Evolutionary conservation across 2,797 vertebrate genomes (phyloP), one percentile per base, ranked within the genome.

Genomic region (Amniataba percoides): DNA sequence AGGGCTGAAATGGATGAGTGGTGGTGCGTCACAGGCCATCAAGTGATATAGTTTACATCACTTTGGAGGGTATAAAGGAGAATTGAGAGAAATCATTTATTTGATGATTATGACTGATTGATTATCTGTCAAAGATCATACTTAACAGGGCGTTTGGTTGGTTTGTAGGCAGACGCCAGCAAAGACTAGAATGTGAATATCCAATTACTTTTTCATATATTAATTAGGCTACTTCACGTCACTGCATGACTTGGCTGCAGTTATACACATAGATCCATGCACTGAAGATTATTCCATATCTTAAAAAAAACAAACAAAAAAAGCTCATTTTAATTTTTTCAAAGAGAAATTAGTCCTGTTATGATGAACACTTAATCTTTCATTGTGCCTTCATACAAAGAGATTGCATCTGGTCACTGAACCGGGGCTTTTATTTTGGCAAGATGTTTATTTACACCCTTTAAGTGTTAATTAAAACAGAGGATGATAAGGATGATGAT

Each of bases 1-100:
- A 72, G 3, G 43, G 42, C 48, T 84, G 40, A 65, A 67, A 75
- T 64, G 57, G 52, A 71, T 58, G 69, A 75, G 56, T 60, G 10
- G 15, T 46, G 69, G 56, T 15, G 31, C 71, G 65, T 86, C 62
- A 74, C 67, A 82, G 43, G 51, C 51, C 13, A 65, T 0, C 27
- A 49, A 75, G 61, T 14, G 3, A 56, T 57, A 72, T 11, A 64
- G 34, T 51, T 55, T 49, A 51, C 73, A 66, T 63, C 67, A 69
- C 56, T 87, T 86, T 45, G 65, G 46, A 70, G 46, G 21, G 8
- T 65, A 36, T 40, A 34, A 52, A 45, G 62, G 53, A 65, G 63
- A 55, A n/a, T n/a, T n/a, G n/a, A n/a, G n/a, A n/a, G n/a, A 19
- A 25, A 31, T 31, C 3, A 31, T 31, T 31, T 31, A 31, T 31